phyloP scores from a whole-genome alignment of 2,113 vertebrate species.

The Petaurus breviceps region DNA sequence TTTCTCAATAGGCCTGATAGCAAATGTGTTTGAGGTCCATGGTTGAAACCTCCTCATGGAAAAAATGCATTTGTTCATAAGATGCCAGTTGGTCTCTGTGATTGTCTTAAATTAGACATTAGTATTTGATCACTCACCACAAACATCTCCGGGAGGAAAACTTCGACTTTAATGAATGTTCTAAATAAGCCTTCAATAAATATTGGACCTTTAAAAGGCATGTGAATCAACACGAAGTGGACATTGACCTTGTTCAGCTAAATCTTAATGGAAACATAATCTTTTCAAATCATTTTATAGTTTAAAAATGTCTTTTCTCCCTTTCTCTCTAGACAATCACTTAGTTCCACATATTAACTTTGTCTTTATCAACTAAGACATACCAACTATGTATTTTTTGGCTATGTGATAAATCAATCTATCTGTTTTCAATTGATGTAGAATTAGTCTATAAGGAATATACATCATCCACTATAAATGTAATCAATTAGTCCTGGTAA shows the following conservation, averaged over 20 bases:
- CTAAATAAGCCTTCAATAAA: conserved; percentile 32
- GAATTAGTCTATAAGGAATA: conserved; percentile 59
- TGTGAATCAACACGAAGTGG: conserved; percentile 9
- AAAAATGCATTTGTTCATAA: conserved; percentile 49
- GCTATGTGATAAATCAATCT: conserved; percentile 37
- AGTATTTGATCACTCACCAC: conserved; percentile 27
- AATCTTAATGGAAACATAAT: conserved; percentile 50
- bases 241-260: not conserved
- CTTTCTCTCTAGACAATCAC: conserved; percentile 17
- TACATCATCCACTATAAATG: conserved; percentile 47
- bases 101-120: conserved; percentile 42
- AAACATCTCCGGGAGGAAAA: conserved; percentile 13
- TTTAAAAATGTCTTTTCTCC: conserved; percentile 46
- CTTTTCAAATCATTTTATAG: conserved; percentile 41
- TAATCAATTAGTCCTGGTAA: conserved; percentile 64
- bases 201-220: not conserved
- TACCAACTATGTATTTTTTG: not conserved
- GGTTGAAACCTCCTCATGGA: conserved; percentile 46
- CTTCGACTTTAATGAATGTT: conserved; percentile 46
- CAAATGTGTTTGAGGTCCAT: conserved; percentile 51
- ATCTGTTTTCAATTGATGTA: conserved; percentile 56
- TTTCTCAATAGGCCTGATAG: conserved; percentile 53
- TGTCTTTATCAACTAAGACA: conserved; percentile 1
- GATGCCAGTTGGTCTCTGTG: conserved; percentile 35
- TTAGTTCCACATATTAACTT: conserved; percentile 29